These are phyloP conservation scores for Quadroppia sp. DNA, from an alignment of 2,888 invertebrate species.

Conservation along the genomic window DNA sequence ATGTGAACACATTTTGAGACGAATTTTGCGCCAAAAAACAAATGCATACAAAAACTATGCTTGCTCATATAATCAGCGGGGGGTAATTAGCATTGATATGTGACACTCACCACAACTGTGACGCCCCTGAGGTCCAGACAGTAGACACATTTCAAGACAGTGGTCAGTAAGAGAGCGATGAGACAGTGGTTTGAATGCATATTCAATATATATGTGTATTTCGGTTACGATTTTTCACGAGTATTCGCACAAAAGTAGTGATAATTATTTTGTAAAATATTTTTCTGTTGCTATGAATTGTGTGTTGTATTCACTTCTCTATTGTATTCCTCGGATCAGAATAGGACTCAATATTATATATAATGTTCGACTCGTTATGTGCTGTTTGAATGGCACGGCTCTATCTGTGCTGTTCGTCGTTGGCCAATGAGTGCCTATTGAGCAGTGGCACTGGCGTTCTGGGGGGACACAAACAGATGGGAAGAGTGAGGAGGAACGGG, in stretches of 20 bases:
- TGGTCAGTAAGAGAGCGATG: neutral
- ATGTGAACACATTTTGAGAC: too few species aligned
- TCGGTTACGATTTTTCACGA: neutral
- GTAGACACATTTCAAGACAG: neutral
- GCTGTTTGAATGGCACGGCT: neutral
- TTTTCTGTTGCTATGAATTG: too few species aligned
- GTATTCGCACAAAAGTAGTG: too few species aligned
- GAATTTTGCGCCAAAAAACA: too few species aligned
- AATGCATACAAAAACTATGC: too few species aligned
- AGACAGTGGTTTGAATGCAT: neutral
- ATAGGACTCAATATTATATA: neutral
- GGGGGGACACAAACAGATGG: conserved; percentile 20
- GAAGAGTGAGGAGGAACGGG: conserved; percentile 8
- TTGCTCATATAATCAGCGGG: too few species aligned
- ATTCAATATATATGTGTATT: neutral
- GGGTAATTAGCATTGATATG: too few species aligned
- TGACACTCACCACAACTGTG: conserved; percentile 9
- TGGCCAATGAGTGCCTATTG: too few species aligned
- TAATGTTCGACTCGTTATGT: neutral
- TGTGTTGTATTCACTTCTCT: neutral
- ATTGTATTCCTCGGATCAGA: neutral
- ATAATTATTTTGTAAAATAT: too few species aligned
- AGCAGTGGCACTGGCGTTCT: neutral
- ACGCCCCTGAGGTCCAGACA: neutral
- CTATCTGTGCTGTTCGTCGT: too few species aligned